Conservation (phyloP, 2,888 invertebrate species). For the Stictocephala bisonia region DNA sequence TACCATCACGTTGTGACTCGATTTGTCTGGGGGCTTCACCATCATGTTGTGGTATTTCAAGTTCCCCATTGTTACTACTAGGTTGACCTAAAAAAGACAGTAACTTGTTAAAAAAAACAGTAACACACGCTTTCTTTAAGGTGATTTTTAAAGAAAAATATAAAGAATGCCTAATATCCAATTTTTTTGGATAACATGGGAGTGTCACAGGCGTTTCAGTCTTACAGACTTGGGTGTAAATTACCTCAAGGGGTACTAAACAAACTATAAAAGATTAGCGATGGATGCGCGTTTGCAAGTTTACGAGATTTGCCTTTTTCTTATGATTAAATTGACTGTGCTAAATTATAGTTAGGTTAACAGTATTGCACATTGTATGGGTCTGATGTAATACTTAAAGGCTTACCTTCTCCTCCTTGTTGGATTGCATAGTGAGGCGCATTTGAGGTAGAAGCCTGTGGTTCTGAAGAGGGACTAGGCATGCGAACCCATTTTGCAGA, state of each 20-base stretch:
- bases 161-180: too few relatives aligned
- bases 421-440: background rate
- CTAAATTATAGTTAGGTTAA: background rate
- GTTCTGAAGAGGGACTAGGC: background rate
- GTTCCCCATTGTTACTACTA: slow-evolving; percentile 12
- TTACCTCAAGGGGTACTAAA: too few relatives aligned
- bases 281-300: too few relatives aligned
- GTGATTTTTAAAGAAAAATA: background rate
- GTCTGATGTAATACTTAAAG: slow-evolving; percentile 5
- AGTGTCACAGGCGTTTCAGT: too few relatives aligned
- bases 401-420: background rate
- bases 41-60: background rate
- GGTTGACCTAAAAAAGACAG: slow-evolving; percentile 13
- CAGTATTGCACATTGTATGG: background rate
- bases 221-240: too few relatives aligned
- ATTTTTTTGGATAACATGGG: too few relatives aligned
- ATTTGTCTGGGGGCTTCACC: background rate
- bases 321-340: too few relatives aligned
- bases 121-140: background rate
- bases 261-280: too few relatives aligned
- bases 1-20: background rate
- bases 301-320: too few relatives aligned
- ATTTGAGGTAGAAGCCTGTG: background rate
- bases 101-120: slow-evolving; percentile 23
- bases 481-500: background rate